Base-by-base conservation (phyloP, 2,888 invertebrate genomes). In the Deroplatys truncata region DNA sequence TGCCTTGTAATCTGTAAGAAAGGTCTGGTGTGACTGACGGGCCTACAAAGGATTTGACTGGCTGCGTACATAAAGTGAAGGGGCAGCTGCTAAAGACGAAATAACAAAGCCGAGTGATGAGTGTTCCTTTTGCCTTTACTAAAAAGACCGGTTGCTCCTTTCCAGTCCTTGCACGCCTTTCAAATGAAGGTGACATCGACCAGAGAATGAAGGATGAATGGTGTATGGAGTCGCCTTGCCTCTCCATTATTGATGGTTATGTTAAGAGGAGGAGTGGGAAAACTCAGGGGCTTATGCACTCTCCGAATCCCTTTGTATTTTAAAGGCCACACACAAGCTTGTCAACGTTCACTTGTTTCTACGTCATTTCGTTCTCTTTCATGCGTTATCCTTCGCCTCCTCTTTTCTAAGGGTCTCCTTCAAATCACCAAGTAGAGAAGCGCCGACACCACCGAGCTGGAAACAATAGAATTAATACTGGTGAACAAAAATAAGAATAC, bases 171-270 rank as follows among this genome's bases (percentile, higher is more conserved):
- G 89, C 90, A 85, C 87, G 89, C 89, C 84, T 90, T 90, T 88
- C 85, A 90, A 90, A 89, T 90, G 85, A 90, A 88, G 90, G 90
- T 90, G 90, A 89, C 90, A 90, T 89, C n/a, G 82, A 28, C 85
- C 82, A 88, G 82, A 88, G 82, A 83, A 86, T 82, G 86, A 49
- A 88, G 83, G 86, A 89, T 90, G 89, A 89, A 89, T 90, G 88
- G 90, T 88, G 86, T 86, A 86, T 86, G 28, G 86, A 86, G 84
- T 56, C 72, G 56, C 84, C 72, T 13, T 29, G 88, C 88, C 83
- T 84, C 88, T 88, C 88, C 56, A 88, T 84, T 88, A 88, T 88
- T 84, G 88, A 88, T 88, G 88, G 84, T 16, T 84, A 83, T 88
- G 88, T 88, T 83, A 88, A 88, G 56, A 72, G 49, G 84, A 43